These are phyloP conservation scores for Empis livida DNA, from an alignment of 2,888 invertebrate species.

Conservation along the genomic window DNA sequence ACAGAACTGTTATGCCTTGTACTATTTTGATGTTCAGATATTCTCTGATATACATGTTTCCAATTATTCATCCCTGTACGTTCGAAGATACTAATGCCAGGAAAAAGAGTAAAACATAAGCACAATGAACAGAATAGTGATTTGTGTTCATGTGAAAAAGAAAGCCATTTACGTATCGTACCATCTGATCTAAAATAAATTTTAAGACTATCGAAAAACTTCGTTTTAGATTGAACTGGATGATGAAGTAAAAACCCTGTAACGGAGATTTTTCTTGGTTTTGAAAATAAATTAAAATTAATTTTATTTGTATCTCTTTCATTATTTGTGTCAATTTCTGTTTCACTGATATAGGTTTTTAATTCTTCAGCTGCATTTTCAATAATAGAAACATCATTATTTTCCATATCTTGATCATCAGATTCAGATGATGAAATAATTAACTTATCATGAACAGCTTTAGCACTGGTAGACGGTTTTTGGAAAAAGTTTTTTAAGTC, in stretches of 20 bases:
- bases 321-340: background rate
- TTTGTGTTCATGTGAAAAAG: background rate
- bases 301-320: background rate
- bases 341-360: background rate
- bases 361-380: background rate
- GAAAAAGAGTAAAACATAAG: background rate
- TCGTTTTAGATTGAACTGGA: background rate
- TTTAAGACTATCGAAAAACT: background rate
- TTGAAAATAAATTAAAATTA: conserved; percentile 1
- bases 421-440: conserved; percentile 3
- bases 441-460: conserved; percentile 1
- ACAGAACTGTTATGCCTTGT: background rate
- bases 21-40: background rate
- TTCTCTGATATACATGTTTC: background rate
- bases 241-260: background rate
- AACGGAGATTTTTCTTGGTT: background rate
- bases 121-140: background rate
- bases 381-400: conserved; percentile 1
- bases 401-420: conserved; percentile 3
- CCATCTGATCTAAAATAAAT: background rate
- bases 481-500: conserved; percentile 1
- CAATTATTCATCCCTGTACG: background rate
- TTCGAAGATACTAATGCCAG: background rate
- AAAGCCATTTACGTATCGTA: background rate
- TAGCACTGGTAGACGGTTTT: conserved; percentile 3